Evolutionary conservation across 2,113 vertebrate genomes (phyloP), one percentile per base, ranked within the genome.

Genomic region (Ailuropoda melanoleuca): DNA sequence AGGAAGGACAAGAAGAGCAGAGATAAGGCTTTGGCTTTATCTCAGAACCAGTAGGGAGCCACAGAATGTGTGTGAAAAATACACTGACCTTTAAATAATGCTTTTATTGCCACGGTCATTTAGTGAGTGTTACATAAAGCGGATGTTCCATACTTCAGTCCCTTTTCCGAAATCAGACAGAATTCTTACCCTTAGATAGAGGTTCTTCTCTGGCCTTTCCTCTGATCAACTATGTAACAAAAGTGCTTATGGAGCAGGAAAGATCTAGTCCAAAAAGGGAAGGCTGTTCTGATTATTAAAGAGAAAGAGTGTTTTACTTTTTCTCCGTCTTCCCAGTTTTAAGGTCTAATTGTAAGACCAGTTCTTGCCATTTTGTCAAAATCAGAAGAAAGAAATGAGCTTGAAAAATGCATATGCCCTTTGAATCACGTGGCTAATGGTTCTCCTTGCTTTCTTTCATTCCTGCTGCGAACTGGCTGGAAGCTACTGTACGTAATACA

Each of bases 301-400:
- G 94, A 89, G 68, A 89, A 84, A 85, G n/a, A 6, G 2, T 17
- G 2, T 72, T 74, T 95, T 39, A 13, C 77, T 83, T 91, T 85
- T 93, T 37, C 58, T 75, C 66, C 39, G 53, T 86, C 78, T 89
- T 68, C 39, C 34, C 8, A 0, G 74, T 55, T 82, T 58, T 88
- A 66, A 90, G 64, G 55, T 89, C 93, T 91, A 77, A 75, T 95
- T 96, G 81, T 92, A 70, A 97, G 90, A 81, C 77, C 66, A 68
- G 31, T 80, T 72, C 48, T 95, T 93, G 31, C 77, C 85, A 50
- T 94, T 87, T 82, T 39, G 64, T 97, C 62, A 86, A 95, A 97
- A 88, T 93, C 88, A 86, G 88, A 97, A 93, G 74, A 48, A 62
- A 37, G 37, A 39, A 91, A 90, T 75, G 66, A 87, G 60, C 70